Base-by-base conservation (phyloP, 1,140 invertebrate species). In the Nephila pilipes region DNA sequence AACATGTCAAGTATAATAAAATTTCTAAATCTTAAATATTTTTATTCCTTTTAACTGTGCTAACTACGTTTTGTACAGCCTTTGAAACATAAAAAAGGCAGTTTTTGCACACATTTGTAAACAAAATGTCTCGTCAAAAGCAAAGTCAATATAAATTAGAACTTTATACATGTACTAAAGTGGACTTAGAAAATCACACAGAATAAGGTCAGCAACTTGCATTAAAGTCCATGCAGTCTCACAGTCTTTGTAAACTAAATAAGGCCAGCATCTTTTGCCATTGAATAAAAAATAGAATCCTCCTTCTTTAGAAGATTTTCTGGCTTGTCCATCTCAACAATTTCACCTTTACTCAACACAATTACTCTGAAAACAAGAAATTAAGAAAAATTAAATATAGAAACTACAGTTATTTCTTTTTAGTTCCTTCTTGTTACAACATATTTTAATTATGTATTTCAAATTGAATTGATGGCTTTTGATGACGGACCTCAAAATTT, bases 281-380 rank as follows among this genome's bases (percentile, higher is more conserved):
- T 96, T 25, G 94, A 93, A 65, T 95, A 95, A 85, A 95, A 95
- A 4, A 95, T 81, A 36, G 94, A 94, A 20, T 94, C 90, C 8
- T 94, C 94, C 87, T 96, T 94, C 79, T 95, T 93, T 0, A 96
- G 83, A 29, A 96, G 94, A 57, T 92, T 94, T 63, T 94, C 87
- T n/a, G 96, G 96, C 12, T 94, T 90, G 92, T 95, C 96, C 92
- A 96, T 96, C 93, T 96, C 96, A 38, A 94, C 95, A 14, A 96
- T 95, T n/a, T 94, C 89, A 18, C 96, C 96, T 25, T 96, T 95
- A 87, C 95, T 95, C 95, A 96, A 95, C 16, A 95, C 95, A 63
- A 95, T 85, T 14, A 95, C 93, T 58, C 94, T 94, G 90, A 58
- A 94, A 60, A 65, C 8, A 81, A 80, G 46, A 16, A 32, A 65